Conservation (phyloP, 1,140 invertebrate species). For the Orchestia grillus region DNA sequence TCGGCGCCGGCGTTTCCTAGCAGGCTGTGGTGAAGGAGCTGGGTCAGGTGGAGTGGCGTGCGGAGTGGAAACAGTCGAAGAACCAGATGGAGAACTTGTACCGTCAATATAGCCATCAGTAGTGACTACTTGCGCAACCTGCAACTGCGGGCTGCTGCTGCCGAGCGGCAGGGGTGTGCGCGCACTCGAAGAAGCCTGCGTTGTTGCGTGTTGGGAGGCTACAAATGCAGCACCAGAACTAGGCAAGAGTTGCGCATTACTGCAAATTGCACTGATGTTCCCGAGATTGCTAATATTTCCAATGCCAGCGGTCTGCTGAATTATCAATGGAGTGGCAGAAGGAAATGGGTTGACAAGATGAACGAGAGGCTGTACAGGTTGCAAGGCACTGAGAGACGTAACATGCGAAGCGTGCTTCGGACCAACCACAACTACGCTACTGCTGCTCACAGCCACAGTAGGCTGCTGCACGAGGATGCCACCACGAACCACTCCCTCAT, state of each 20-base stretch:
- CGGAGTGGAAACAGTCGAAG: constrained; percentile 66
- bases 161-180: constrained; percentile 60
- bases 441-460: constrained; percentile 17
- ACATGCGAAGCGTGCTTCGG: constrained; percentile 28
- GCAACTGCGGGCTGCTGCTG: constrained; percentile 63
- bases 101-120: constrained; percentile 62
- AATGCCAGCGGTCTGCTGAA: constrained; percentile 74
- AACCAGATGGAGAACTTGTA: constrained; percentile 62
- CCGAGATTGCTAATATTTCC: constrained; percentile 61
- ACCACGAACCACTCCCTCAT: constrained; percentile 21
- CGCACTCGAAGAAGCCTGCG: constrained; percentile 59
- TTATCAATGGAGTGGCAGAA: constrained; percentile 78
- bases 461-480: constrained; percentile 31
- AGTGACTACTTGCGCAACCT: constrained; percentile 66
- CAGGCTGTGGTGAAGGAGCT: constrained; percentile 62
- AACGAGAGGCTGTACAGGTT: constrained; percentile 69
- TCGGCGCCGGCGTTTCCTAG: constrained; percentile 64
- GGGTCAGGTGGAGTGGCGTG: constrained; percentile 64
- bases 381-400: constrained; percentile 57
- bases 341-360: constrained; percentile 80
- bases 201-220: constrained; percentile 59
- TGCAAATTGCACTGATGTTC: constrained; percentile 61
- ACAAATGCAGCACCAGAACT: constrained; percentile 62
- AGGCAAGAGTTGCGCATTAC: constrained; percentile 62
- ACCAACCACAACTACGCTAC: neutral